phyloP scores from a whole-genome alignment of 2,888 invertebrate genomes.

The Pomacea canaliculata region DNA sequence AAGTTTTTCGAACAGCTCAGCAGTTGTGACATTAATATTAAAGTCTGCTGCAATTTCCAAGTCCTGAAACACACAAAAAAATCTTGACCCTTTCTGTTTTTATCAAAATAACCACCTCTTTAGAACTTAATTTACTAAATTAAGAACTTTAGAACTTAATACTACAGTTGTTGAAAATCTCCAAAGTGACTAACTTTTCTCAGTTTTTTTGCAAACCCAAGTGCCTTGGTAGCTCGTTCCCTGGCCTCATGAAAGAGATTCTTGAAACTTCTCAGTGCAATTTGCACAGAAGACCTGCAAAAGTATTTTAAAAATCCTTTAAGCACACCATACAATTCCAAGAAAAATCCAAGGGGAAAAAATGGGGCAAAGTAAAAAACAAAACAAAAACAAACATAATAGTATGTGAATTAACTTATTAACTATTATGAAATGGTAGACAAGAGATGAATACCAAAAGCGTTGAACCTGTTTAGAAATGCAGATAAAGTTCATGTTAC shows the following conservation, averaged over 20 bases:
- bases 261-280: conserved; percentile 84
- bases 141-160: background rate
- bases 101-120: background rate
- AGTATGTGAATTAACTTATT: too few relatives aligned
- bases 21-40: conserved; percentile 61
- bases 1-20: conserved; percentile 72
- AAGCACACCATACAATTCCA: background rate
- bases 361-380: background rate
- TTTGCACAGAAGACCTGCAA: conserved; percentile 74
- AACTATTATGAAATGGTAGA: too few relatives aligned
- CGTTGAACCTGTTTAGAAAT: too few relatives aligned
- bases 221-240: conserved; percentile 83
- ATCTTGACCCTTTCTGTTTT: background rate
- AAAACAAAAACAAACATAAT: background rate
- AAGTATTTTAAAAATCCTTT: background rate
- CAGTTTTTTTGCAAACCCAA: conserved; percentile 85
- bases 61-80: conserved; percentile 68
- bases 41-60: conserved; percentile 74
- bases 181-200: conserved; percentile 69
- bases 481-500: too few relatives aligned
- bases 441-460: too few relatives aligned
- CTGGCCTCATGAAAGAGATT: conserved; percentile 82
- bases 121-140: background rate
- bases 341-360: background rate
- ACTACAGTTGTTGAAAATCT: background rate